Conservation (phyloP, 2,888 invertebrate species). For the Tetranychus piercei region DNA sequence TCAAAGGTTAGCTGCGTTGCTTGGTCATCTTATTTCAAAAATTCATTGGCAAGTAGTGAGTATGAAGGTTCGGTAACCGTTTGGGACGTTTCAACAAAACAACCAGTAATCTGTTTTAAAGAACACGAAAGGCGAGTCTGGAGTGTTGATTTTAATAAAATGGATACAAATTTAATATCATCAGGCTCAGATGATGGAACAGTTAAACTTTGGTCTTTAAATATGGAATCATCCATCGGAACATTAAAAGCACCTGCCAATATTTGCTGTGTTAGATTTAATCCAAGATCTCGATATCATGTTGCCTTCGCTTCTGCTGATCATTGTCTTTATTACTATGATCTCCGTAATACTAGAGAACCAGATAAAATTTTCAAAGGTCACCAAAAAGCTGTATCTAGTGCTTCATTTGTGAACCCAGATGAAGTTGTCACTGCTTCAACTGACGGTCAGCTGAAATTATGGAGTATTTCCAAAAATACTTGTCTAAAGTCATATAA, state of each 20-base stretch:
- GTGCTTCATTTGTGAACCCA: slow-evolving; percentile 70
- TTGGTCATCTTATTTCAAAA: slow-evolving; percentile 79
- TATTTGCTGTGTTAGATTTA: slow-evolving; percentile 88
- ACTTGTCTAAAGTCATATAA: slow-evolving; percentile 64
- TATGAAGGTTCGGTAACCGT: slow-evolving; percentile 83
- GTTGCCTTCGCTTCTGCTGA: slow-evolving; percentile 90
- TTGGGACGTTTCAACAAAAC: slow-evolving; percentile 67
- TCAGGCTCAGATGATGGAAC: slow-evolving; percentile 80
- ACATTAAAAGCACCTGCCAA: slow-evolving; percentile 81
- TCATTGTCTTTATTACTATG: slow-evolving; percentile 89
- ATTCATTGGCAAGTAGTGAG: slow-evolving; percentile 70
- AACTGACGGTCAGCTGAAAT: slow-evolving; percentile 70
- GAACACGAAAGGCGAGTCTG: slow-evolving; percentile 89
- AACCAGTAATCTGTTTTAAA: slow-evolving; percentile 37
- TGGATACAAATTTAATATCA: slow-evolving; percentile 70
- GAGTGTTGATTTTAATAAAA: slow-evolving; percentile 84
- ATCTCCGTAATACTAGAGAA: slow-evolving; percentile 60
- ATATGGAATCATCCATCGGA: slow-evolving; percentile 63
- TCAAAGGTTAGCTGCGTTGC: slow-evolving; percentile 82
- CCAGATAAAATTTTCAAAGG: slow-evolving; percentile 66
- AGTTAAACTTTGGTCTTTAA: slow-evolving; percentile 80
- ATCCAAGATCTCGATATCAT: slow-evolving; percentile 62
- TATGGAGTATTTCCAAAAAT: slow-evolving; percentile 57
- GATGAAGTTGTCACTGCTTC: slow-evolving; percentile 79
- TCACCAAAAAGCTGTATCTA: slow-evolving; percentile 80